These are phyloP conservation scores for Lepidurus apus DNA, from an alignment of 1,140 invertebrate genomes.

Conservation along the genomic window DNA sequence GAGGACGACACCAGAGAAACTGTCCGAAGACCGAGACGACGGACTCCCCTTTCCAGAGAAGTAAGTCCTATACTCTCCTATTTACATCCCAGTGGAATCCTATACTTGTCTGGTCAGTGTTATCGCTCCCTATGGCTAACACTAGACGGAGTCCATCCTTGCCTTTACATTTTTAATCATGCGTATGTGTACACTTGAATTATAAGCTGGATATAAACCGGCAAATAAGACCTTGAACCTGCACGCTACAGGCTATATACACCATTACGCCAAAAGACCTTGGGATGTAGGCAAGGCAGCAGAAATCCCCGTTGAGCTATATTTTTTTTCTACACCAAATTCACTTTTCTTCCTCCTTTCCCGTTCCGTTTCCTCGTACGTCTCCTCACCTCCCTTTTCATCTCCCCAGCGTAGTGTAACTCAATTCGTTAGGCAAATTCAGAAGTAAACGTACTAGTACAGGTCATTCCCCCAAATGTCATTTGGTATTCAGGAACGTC, in stretches of 20 bases:
- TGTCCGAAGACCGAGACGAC: not conserved
- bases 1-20: constrained; percentile 1
- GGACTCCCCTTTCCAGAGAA: not conserved
- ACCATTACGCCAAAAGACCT: not conserved
- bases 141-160: no score
- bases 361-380: not conserved
- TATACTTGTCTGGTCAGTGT: not conserved
- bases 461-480: no score
- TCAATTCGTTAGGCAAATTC: no score
- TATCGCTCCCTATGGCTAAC: not conserved
- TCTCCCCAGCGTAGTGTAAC: no score
- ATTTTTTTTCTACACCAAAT: not conserved
- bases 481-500: no score
- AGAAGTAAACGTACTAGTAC: no score
- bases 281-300: constrained; percentile 4
- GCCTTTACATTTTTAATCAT: no score
- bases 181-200: not conserved
- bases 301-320: not conserved
- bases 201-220: not conserved
- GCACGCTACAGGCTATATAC: not conserved
- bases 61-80: not conserved
- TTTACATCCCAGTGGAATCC: not conserved
- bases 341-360: not conserved
- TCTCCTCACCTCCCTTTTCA: no score
- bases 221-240: not conserved